Percentiles rank a stretch among this genome's conserved stretches.
Conservation (phyloP, 2,113 vertebrate genomes). For the Sebastes schlegelii region DNA sequence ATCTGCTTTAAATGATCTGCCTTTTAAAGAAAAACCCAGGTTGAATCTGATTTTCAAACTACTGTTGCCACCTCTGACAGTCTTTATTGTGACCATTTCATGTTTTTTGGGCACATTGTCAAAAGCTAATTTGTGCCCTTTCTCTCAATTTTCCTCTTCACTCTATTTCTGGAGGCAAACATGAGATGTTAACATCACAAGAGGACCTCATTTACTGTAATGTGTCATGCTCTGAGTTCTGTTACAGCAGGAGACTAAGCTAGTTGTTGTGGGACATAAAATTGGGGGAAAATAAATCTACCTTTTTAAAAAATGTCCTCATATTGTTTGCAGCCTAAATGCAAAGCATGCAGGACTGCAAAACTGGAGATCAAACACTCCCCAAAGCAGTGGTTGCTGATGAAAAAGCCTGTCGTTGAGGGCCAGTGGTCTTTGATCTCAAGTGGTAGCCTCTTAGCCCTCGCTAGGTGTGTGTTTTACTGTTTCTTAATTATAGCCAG, state of each 20-base stretch:
- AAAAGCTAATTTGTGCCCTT: neutral
- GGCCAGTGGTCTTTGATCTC: slow-evolving; percentile 79
- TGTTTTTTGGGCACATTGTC: neutral
- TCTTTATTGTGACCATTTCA: neutral
- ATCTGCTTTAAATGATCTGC: neutral
- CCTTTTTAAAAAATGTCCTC: neutral
- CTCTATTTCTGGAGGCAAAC: neutral
- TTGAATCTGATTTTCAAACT: neutral
- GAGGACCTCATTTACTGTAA: neutral
- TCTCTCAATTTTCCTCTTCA: neutral
- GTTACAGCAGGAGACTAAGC: neutral
- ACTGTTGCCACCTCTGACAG: neutral
- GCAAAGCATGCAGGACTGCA: slow-evolving; percentile 18
- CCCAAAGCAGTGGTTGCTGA: slow-evolving; percentile 53
- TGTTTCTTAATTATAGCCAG: slow-evolving; percentile 81
- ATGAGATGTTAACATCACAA: neutral
- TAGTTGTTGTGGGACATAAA: neutral
- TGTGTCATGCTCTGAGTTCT: neutral
- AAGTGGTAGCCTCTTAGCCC: slow-evolving; percentile 59
- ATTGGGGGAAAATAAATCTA: too few species aligned
- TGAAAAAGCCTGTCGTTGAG: slow-evolving; percentile 65
- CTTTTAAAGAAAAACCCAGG: too few species aligned
- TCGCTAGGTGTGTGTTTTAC: slow-evolving; percentile 79
- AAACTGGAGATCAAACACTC: slow-evolving; percentile 59
- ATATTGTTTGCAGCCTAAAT: slow-evolving; percentile 13